Conservation (phyloP, 2,888 invertebrate genomes). For the Euzophera pinguis region DNA sequence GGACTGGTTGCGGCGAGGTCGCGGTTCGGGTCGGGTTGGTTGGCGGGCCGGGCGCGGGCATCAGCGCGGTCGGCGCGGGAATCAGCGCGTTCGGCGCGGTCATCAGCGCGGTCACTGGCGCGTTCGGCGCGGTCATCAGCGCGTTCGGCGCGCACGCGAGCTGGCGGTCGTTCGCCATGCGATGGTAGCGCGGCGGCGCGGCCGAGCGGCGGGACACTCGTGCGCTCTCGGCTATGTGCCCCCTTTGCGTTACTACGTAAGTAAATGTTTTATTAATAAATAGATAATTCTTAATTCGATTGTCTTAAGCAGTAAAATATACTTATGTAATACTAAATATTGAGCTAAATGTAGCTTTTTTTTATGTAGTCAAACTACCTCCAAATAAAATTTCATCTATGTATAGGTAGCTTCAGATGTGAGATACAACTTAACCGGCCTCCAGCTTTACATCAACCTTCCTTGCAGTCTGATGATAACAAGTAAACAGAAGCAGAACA, state of each 20-base stretch:
- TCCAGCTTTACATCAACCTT: too few species aligned
- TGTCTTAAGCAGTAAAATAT: too few species aligned
- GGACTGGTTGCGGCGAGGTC: conserved; percentile 51
- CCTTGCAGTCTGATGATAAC: too few species aligned
- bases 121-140: conserved; percentile 37
- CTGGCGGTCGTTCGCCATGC: conserved; percentile 47
- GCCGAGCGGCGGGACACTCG: conserved; percentile 68
- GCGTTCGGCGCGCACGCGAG: conserved; percentile 32
- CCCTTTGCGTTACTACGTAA: conserved; percentile 76
- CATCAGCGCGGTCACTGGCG: conserved; percentile 22
- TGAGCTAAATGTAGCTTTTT: too few species aligned
- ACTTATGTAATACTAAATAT: too few species aligned
- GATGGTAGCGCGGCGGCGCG: conserved; percentile 68
- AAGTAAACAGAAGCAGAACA: too few species aligned
- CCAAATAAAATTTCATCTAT: too few species aligned
- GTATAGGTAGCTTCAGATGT: too few species aligned
- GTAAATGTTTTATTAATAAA: conserved; percentile 22
- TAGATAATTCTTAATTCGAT: too few species aligned
- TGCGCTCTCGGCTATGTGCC: conserved; percentile 79
- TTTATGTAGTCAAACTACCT: too few species aligned
- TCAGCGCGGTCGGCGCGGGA: conserved; percentile 30
- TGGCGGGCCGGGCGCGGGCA: conserved; percentile 31
- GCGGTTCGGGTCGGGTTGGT: conserved; percentile 31
- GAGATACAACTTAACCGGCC: too few species aligned
- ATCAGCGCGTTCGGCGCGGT: conserved; percentile 27